phyloP scores from a whole-genome alignment of 2,888 invertebrate species.

The Nysson spinosus region DNA sequence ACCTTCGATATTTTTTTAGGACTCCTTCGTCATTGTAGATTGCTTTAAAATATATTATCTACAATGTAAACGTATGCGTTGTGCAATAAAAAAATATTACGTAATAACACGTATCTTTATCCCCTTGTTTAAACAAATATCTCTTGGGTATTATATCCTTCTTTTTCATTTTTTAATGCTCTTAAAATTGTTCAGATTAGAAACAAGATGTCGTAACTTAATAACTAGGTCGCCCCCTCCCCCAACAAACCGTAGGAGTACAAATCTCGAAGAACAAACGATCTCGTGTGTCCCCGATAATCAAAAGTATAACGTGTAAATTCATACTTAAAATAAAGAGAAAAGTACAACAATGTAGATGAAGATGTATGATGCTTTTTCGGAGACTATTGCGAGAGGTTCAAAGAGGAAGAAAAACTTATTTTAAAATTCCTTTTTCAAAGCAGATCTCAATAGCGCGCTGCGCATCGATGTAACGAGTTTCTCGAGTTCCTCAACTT shows the following conservation, averaged over 20 bases:
- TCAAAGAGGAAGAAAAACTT: not conserved
- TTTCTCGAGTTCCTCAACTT: constrained; percentile 84
- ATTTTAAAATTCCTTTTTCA: constrained; percentile 77
- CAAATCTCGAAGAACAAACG: too few species aligned
- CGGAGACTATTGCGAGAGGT: too few species aligned
- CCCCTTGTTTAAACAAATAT: not conserved
- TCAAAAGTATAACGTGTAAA: too few species aligned
- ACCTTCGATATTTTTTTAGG: not conserved
- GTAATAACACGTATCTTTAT: constrained; percentile 9
- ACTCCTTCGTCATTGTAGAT: not conserved
- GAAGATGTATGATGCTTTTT: too few species aligned
- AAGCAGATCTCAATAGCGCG: constrained; percentile 82
- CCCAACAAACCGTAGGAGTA: too few species aligned
- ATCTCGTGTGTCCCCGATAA: too few species aligned
- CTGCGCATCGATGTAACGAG: constrained; percentile 83
- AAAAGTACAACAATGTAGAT: constrained; percentile 9
- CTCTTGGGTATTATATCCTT: not conserved
- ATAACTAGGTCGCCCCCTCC: too few species aligned
- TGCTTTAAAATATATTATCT: constrained; percentile 15
- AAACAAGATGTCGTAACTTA: too few species aligned
- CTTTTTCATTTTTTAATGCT: not conserved
- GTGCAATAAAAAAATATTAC: constrained; percentile 30
- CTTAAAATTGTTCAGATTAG: too few species aligned
- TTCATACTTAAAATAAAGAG: constrained; percentile 2
- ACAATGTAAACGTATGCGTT: constrained; percentile 21